Conservation (phyloP, 2,113 vertebrate genomes). For the Oryzias javanicus region DNA sequence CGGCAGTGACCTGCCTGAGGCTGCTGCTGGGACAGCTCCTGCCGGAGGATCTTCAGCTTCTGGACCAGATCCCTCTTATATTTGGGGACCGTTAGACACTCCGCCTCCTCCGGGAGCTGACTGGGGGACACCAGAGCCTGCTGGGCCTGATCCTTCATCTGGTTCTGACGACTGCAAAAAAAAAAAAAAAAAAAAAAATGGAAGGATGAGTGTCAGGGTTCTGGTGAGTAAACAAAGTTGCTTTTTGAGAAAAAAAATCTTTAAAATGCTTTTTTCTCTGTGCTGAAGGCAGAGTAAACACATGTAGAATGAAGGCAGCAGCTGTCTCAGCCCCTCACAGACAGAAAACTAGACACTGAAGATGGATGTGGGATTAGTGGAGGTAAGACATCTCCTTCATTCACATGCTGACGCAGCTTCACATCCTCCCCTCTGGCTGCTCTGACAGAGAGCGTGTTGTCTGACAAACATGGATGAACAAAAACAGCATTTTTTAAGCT, state of each 20-base stretch:
- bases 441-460: conserved; percentile 26
- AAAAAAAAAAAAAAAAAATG: background rate
- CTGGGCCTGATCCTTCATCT: conserved; percentile 87
- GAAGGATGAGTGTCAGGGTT: background rate
- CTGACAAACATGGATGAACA: conserved; percentile 16
- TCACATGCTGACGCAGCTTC: background rate
- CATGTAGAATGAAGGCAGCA: conserved; percentile 60
- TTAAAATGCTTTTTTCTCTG: conserved; percentile 17
- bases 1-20: conserved; percentile 98
- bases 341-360: conserved; percentile 22
- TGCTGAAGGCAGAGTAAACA: conserved; percentile 50
- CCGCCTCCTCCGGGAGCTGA: conserved; percentile 88
- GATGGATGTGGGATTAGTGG: conserved; percentile 31
- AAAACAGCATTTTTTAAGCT: conserved; percentile 11
- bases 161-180: conserved; percentile 85
- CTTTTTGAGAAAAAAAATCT: conserved; percentile 4
- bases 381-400: conserved; percentile 30
- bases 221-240: conserved; percentile 12
- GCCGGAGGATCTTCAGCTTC: conserved; percentile 95
- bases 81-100: conserved; percentile 93
- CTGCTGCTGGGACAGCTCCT: conserved; percentile 97
- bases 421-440: conserved; percentile 6
- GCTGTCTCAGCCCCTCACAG: conserved; percentile 34
- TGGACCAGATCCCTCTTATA: conserved; percentile 98
- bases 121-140: conserved; percentile 84